Base-by-base conservation (phyloP, 2,113 vertebrate genomes). In the Scartelaos histophorus region DNA sequence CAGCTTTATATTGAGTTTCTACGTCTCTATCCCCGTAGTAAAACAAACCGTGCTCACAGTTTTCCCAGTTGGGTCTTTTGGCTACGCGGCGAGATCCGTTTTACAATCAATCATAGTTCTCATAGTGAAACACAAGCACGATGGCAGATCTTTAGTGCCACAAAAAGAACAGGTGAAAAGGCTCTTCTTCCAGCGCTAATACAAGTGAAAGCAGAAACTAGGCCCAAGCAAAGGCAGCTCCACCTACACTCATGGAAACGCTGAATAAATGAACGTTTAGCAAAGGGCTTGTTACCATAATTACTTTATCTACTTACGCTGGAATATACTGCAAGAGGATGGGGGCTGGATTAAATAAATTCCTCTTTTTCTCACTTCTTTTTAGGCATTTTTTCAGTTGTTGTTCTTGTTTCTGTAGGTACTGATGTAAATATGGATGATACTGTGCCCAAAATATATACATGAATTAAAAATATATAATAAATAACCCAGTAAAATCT, bases 191-290 rank as follows among this genome's bases (percentile, higher is more conserved):
- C 82, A 76, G 46, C 70, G 67, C 71, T 83, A 91, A 90, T 88
- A 90, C 88, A 74, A 91, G 73, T 80, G 87, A 93, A 91, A 93
- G 87, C 85, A 90, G 88, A 92, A 92, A 92, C 86, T 73, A 57
- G 53, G 69, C 74, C 70, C 29, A 16, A 25, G 56, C 56, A 22
- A 58, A 58, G 13, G 35, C 29, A 35, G 49, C 66, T 15, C 62
- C 75, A 54, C 83, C 81, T 22, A 70, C 75, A 19, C 78, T 19
- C 45, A 56, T 38, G 38, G 75, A 82, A 79, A 85, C 76, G 69
- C 58, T 69, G 75, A 89, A 71, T 69, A 12, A 58, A 58, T 15
- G 2, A 5, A 34, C 35, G 58, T 54, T 65, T 56, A 12, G 3
- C 71, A 19, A 29, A 43, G 4, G 29, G 29, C 7, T 1, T 43